These are phyloP conservation scores for Sebastes baramenuke DNA, from an alignment of 2,797 vertebrate species.

Conservation along the genomic window DNA sequence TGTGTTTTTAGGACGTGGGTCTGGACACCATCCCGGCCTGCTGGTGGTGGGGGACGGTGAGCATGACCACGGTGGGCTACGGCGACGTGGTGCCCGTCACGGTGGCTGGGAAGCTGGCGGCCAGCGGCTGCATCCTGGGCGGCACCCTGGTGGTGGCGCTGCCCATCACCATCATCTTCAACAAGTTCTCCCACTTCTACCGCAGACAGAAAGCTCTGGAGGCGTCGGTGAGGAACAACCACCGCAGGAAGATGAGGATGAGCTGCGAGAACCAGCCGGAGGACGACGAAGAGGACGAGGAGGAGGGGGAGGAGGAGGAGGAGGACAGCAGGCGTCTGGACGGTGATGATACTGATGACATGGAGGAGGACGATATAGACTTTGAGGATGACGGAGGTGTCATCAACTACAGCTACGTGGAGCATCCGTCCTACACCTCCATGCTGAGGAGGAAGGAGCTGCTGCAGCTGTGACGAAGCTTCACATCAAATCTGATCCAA, in stretches of 20 bases:
- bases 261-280: conserved; percentile 32
- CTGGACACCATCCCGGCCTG: conserved; percentile 97
- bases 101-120: conserved; percentile 92
- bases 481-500: background rate
- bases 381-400: conserved; percentile 73
- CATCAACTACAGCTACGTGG: conserved; percentile 81
- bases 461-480: conserved; percentile 36
- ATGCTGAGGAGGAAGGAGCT: conserved; percentile 46
- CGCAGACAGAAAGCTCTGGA: conserved; percentile 95
- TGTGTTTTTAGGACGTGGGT: conserved; percentile 80
- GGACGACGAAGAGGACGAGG: conserved; percentile 45
- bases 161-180: conserved; percentile 99
- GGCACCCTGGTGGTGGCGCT: conserved; percentile 95
- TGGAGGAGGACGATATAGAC: conserved; percentile 58
- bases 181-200: conserved; percentile 99
- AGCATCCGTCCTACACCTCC: conserved; percentile 59
- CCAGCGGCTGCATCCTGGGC: conserved; percentile 94
- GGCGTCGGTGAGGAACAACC: conserved; percentile 91
- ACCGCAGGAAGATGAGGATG: conserved; percentile 63
- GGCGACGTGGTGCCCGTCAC: conserved; percentile 96
- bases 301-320: conserved; percentile 37
- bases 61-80: conserved; percentile 98
- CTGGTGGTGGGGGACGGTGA: conserved; percentile 99
- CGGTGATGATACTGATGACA: conserved; percentile 39
- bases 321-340: conserved; percentile 63